A percentile compares a stretch with the other conserved stretches of the same genome.
These are phyloP conservation scores for Ptiloglossa arizonensis DNA, from an alignment of 1,140 invertebrate species.

Conservation along the genomic window DNA sequence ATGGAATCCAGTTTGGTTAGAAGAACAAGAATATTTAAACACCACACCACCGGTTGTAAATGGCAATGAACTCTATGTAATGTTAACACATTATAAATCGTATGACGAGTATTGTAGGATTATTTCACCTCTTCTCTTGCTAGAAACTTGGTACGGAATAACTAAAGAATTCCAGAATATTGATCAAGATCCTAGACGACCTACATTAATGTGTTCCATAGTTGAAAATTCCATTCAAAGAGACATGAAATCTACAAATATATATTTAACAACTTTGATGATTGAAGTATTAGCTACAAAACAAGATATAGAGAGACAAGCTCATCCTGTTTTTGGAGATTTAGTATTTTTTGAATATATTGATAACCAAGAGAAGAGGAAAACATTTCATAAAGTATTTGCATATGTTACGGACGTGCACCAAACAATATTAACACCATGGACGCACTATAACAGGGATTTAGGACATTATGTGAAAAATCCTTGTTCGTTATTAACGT, in stretches of 20 bases:
- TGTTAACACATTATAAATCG: constrained; percentile 59
- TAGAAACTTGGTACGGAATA: constrained; percentile 70
- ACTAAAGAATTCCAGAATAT: constrained; percentile 62
- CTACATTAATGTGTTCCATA: constrained; percentile 57
- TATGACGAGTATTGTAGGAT: constrained; percentile 71
- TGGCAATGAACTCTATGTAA: constrained; percentile 32
- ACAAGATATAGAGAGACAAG: constrained; percentile 41
- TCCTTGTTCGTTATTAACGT: constrained; percentile 64
- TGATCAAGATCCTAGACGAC: constrained; percentile 43
- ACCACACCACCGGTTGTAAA: constrained; percentile 61
- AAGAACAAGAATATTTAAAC: constrained; percentile 66
- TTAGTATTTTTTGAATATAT: constrained; percentile 66
- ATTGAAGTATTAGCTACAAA: constrained; percentile 61
- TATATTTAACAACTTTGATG: constrained; percentile 58
- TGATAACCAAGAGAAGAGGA: constrained; percentile 12
- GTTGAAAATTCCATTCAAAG: constrained; percentile 59
- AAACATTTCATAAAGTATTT: constrained; percentile 62
- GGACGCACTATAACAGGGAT: constrained; percentile 63
- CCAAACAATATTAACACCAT: constrained; percentile 45
- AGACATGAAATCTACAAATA: constrained; percentile 37
- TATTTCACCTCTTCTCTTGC: constrained; percentile 62
- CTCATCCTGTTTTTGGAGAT: constrained; percentile 66
- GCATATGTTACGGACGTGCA: constrained; percentile 64
- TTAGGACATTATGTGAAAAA: constrained; percentile 55
- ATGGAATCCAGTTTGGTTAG: constrained; percentile 73